Evolutionary conservation across 2,797 vertebrate genomes (phyloP).

Genomic region (Coccyzus lansbergi): DNA sequence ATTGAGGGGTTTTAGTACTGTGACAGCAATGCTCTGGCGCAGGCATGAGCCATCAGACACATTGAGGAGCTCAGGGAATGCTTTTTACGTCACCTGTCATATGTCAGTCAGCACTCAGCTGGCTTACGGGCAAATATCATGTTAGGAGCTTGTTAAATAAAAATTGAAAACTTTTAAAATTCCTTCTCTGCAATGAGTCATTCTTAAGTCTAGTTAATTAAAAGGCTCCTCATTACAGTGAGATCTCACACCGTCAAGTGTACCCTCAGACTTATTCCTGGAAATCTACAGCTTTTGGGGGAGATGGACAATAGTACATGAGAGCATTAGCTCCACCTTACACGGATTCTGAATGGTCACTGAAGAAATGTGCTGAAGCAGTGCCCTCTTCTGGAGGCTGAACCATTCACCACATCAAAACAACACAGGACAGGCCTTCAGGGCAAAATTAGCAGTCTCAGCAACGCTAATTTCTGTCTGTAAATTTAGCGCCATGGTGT

Average conservation of each 20-base stretch:
- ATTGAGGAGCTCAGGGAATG: background rate
- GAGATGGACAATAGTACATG: background rate
- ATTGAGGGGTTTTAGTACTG: background rate
- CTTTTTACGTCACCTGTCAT: background rate
- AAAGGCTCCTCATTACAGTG: background rate
- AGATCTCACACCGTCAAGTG: background rate
- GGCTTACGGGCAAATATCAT: background rate
- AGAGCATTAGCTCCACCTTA: background rate
- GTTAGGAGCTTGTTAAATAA: background rate
- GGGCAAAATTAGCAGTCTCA: constrained; percentile 25
- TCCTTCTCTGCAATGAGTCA: background rate
- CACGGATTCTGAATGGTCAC: background rate
- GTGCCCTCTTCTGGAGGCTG: constrained; percentile 37
- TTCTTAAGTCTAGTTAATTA: background rate
- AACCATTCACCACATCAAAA: background rate
- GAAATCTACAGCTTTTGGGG: background rate
- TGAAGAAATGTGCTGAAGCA: background rate
- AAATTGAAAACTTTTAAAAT: background rate
- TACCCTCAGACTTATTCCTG: background rate
- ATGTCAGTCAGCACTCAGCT: background rate
- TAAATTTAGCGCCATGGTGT: background rate
- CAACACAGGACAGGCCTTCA: background rate
- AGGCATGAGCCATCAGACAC: background rate
- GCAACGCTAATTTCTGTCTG: background rate
- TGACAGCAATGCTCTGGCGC: background rate